phyloP scores from a whole-genome alignment of 2,888 invertebrate genomes.

The Drosophila fungiperda region DNA sequence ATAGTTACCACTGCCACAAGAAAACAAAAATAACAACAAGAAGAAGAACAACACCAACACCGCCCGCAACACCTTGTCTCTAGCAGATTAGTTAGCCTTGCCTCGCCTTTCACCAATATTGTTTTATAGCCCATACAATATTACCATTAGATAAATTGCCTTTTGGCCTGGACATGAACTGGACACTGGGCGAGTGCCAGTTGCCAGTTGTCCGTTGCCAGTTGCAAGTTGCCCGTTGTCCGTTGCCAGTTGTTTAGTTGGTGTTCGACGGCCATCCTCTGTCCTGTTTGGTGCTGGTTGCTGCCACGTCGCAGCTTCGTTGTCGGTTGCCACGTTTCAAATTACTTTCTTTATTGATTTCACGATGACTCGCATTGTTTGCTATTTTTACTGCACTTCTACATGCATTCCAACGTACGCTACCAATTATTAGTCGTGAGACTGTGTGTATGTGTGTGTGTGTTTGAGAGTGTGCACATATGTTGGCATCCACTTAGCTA shows the following conservation, averaged over 20 bases:
- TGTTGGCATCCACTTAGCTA: constrained; percentile 34
- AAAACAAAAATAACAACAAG: not conserved
- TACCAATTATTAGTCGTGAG: constrained; percentile 35
- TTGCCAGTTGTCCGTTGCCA: not conserved
- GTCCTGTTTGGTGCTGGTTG: constrained; percentile 1
- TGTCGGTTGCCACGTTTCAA: constrained; percentile 70
- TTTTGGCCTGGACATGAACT: constrained; percentile 62
- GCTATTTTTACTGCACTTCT: constrained; percentile 73
- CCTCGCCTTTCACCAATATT: constrained; percentile 77
- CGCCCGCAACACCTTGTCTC: not conserved
- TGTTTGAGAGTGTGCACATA: constrained; percentile 9
- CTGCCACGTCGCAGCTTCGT: constrained; percentile 8
- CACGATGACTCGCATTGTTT: constrained; percentile 74
- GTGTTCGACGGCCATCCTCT: not conserved
- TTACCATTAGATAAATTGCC: constrained; percentile 79
- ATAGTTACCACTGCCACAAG: constrained; percentile 35
- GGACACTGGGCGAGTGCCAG: constrained; percentile 29
- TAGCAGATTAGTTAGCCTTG: constrained; percentile 24
- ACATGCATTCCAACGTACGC: constrained; percentile 67
- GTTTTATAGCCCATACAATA: constrained; percentile 80
- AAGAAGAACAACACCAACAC: not conserved
- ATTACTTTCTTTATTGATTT: constrained; percentile 81
- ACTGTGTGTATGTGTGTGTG: not conserved
- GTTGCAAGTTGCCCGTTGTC: not conserved
- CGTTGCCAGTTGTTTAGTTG: not conserved